Evolutionary conservation across 2,888 invertebrate species (phyloP).

Genomic region (Pomacea canaliculata): DNA sequence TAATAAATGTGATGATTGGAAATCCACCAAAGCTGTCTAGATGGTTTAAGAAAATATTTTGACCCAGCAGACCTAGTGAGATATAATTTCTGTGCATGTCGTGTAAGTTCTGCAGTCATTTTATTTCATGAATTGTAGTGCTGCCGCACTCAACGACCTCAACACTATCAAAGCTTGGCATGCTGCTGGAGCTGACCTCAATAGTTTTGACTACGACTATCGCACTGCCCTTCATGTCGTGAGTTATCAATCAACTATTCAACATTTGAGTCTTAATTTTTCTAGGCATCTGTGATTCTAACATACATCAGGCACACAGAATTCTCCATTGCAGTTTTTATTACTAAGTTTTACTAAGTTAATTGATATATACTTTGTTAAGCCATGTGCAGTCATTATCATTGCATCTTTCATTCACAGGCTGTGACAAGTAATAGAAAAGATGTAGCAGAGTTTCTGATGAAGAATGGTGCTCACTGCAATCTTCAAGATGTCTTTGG

Average conservation of each 20-base stretch:
- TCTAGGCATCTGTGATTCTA: neutral
- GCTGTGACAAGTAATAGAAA: conserved; percentile 27
- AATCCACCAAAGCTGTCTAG: too few species aligned
- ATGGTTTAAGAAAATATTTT: too few species aligned
- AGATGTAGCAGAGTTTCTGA: conserved; percentile 23
- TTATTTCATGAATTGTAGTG: conserved; percentile 37
- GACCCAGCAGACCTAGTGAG: too few species aligned
- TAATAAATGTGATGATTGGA: too few species aligned
- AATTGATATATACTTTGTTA: too few species aligned
- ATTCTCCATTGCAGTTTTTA: neutral
- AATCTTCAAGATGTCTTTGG: conserved; percentile 33
- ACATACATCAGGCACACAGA: neutral
- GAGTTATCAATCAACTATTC: conserved; percentile 26
- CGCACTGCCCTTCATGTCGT: conserved; percentile 63
- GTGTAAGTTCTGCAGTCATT: too few species aligned
- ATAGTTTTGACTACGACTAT: conserved; percentile 56
- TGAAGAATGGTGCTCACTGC: conserved; percentile 24
- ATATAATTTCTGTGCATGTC: too few species aligned
- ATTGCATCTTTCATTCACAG: conserved; percentile 6
- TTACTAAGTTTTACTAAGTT: neutral
- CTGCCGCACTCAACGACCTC: conserved; percentile 61
- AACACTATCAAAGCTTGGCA: conserved; percentile 63
- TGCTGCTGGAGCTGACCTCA: conserved; percentile 57
- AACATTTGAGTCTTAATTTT: neutral
- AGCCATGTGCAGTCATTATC: too few species aligned